Conservation (phyloP, 2,888 invertebrate species). For the Lasioglossum marginatum region DNA sequence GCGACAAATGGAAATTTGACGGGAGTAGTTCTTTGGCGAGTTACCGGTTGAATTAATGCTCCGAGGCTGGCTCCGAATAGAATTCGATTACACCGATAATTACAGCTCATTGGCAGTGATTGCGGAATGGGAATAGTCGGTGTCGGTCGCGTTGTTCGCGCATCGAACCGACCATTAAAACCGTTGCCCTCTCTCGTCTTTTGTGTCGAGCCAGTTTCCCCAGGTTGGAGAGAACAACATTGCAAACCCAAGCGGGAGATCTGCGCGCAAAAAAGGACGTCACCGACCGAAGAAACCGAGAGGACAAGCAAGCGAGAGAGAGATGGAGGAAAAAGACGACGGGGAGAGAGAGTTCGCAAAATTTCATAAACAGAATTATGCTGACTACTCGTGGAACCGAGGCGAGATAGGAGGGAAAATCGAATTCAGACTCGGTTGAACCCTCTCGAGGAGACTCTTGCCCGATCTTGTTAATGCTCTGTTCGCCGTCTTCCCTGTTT, state of each 20-base stretch:
- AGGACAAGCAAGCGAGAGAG: slow-evolving; percentile 27
- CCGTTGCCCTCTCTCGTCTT: slow-evolving; percentile 16
- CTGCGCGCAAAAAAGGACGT: neutral
- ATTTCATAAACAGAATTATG: slow-evolving; percentile 85
- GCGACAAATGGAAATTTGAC: slow-evolving; percentile 56
- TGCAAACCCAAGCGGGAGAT: neutral
- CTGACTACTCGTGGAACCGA: slow-evolving; percentile 81
- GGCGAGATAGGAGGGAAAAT: slow-evolving; percentile 68
- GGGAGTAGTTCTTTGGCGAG: slow-evolving; percentile 45
- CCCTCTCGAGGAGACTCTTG: slow-evolving; percentile 62
- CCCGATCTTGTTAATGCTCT: slow-evolving; percentile 58
- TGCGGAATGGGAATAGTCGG: slow-evolving; percentile 23
- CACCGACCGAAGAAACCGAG: neutral
- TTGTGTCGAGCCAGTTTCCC: slow-evolving; percentile 15
- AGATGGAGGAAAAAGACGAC: slow-evolving; percentile 34
- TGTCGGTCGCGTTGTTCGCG: slow-evolving; percentile 8
- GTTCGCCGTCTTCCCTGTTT: slow-evolving; percentile 32
- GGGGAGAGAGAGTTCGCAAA: slow-evolving; percentile 56
- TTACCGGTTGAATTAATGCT: slow-evolving; percentile 46
- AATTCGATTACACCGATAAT: slow-evolving; percentile 52
- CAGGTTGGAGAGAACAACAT: neutral
- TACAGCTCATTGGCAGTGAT: slow-evolving; percentile 43
- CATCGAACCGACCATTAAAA: slow-evolving; percentile 10
- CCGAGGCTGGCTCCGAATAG: slow-evolving; percentile 28
- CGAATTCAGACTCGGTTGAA: slow-evolving; percentile 69